Evolutionary conservation across 2,888 invertebrate species (phyloP).

Genomic region (Digitonthophagus gazella): DNA sequence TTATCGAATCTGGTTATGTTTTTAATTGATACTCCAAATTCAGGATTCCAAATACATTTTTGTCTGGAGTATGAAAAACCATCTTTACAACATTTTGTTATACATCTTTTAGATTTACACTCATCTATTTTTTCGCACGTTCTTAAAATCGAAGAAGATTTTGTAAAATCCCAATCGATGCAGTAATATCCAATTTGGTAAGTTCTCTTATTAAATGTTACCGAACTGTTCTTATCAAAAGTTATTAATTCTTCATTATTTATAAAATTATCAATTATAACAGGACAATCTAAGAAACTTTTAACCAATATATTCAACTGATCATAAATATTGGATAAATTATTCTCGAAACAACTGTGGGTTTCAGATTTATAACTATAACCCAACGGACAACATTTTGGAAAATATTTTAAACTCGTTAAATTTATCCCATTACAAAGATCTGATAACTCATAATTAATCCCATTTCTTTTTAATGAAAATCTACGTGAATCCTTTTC

Average conservation of each 20-base stretch:
- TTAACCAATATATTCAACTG: background rate
- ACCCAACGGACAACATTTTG: background rate
- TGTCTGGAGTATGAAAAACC: background rate
- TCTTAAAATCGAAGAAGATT: background rate
- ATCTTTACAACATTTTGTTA: background rate
- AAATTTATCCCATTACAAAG: background rate
- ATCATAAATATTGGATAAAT: background rate
- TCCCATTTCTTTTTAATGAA: background rate
- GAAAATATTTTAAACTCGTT: background rate
- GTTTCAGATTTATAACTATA: background rate
- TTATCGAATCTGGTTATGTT: background rate
- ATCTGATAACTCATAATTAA: background rate
- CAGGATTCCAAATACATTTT: background rate
- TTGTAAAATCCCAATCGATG: background rate
- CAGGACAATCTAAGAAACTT: background rate
- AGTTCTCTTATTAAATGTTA: background rate
- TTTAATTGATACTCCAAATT: background rate
- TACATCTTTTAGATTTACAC: background rate
- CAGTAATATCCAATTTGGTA: background rate
- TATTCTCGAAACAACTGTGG: background rate
- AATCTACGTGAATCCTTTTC: background rate
- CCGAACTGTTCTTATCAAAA: background rate
- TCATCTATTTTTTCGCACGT: background rate
- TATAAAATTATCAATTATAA: background rate
- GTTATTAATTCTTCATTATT: background rate